Base-by-base conservation (phyloP, 2,113 vertebrate genomes). In the Hippocampus abdominalis region DNA sequence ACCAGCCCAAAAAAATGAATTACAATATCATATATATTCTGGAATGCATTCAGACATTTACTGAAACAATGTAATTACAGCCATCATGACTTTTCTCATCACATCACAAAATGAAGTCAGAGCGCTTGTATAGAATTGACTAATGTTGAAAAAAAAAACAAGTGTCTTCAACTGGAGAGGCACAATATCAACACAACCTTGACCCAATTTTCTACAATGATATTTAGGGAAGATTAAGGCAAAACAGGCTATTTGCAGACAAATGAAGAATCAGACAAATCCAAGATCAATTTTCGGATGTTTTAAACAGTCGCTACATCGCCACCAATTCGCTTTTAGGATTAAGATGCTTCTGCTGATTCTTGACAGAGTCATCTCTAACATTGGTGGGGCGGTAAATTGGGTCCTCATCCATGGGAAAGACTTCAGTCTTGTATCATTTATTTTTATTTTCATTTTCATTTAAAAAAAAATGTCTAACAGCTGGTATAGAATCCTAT, bases 201-300 rank as follows among this genome's bases (percentile, higher is more conserved):
- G 86, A 86, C 71, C 70, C 44, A 36, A 36, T 62, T 70, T 81
- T 79, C 46, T 74, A 89, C 75, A 81, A 59, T 62, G 44, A 75
- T 80, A 74, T 86, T 91, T 89, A 91, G 90, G 91, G 88, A 86
- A 74, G 85, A 86, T 85, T 91, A 90, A 92, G 90, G 91, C 90
- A 86, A 75, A 84, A 86, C 64, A 77, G 68, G 64, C 29, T 62
- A 68, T 72, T 27, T 69, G 70, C 62, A 81, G 65, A 76, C 49
- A 70, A 76, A 61, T 73, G 46, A 74, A 72, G 69, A 48, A 44
- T 75, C 54, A 75, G 68, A 71, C 42, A 46, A n/a, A n/a, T n/a
- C n/a, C n/a, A n/a, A n/a, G n/a, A n/a, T n/a, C n/a, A 13, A 49
- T 49, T 74, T 76, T 39, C 21, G 9, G 18, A 9, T 4, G 69